Base-by-base conservation (phyloP, 1,140 invertebrate species). In the Oryctes rhinoceros region DNA sequence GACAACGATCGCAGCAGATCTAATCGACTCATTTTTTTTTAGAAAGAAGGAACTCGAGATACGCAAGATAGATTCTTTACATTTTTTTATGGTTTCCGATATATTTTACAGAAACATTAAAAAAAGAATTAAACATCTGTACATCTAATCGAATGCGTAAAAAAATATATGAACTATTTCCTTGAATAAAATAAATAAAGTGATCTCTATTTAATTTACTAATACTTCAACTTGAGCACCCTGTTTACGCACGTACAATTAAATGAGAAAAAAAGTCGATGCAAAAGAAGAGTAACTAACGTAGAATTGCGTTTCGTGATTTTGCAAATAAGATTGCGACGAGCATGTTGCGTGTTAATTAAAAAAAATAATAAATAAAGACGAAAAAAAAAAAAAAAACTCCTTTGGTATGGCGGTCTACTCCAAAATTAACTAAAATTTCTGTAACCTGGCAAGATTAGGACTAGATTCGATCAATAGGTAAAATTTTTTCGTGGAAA, bases 401-500 rank as follows among this genome's bases (percentile, higher is more conserved):
- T 76, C 20, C 75, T 76, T 71, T 71, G 65, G 65, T 71, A 71
- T 71, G 65, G 65, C 65, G 65, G 18, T 71, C 18, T 71, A 71
- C 11, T 71, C 35, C 11, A 20, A 15, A 71, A 71, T 71, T 35
- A 71, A 59, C 53, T 59, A 71, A 35, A 71, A 9, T 11, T 24
- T 71, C 20, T 37, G 65, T 71, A 71, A 71, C 35, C 65, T 71
- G 65, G 65, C 65, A 71, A 71, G 35, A 37, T 30, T 71, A 35
- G 11, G 65, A 71, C 65, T 71, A 71, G 65, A 80, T 74, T 81
- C 81, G 82, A 81, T 83, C 49, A 89, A 81, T 89, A 88, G 78
- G 88, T 86, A 84, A 92, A 92, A 87, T 92, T 90, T 86, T 71
- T 71, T 84, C 90, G 89, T 71, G 93, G 91, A 88, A 94, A 94